phyloP scores from a whole-genome alignment of 2,113 vertebrate genomes.

The Sprattus sprattus region DNA sequence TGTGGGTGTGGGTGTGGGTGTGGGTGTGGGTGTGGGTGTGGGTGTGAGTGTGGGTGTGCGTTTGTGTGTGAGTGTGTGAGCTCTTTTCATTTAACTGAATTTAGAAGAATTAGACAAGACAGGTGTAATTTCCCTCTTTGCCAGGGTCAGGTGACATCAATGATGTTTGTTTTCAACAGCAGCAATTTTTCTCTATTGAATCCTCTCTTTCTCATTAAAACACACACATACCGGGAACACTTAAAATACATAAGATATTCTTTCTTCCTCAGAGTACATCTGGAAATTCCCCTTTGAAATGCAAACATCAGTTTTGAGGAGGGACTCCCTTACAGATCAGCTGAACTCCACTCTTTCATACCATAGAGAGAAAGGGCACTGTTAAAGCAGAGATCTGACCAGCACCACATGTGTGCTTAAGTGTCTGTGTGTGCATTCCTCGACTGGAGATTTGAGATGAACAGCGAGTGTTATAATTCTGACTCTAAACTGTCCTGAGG shows the following conservation, averaged over 20 bases:
- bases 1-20: slow-evolving; percentile 8
- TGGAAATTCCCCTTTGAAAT: too few species aligned
- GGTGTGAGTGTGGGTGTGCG: neutral
- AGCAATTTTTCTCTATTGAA: neutral
- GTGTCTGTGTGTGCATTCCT: neutral
- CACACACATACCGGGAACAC: too few species aligned
- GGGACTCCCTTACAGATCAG: too few species aligned
- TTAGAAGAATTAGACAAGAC: neutral
- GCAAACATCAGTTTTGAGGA: too few species aligned
- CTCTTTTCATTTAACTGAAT: neutral
- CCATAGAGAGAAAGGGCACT: too few species aligned
- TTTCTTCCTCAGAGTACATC: too few species aligned
- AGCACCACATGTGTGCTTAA: neutral
- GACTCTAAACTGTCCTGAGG: neutral
- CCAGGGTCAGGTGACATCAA: neutral
- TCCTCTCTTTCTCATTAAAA: too few species aligned
- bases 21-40: neutral
- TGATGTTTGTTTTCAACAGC: neutral
- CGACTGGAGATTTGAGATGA: neutral
- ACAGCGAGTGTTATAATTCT: neutral
- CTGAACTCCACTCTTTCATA: too few species aligned
- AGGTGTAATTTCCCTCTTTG: neutral
- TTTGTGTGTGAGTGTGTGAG: neutral
- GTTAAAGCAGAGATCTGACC: neutral
- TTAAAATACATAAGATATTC: too few species aligned